Evolutionary conservation across 2,113 vertebrate species (phyloP).

Genomic region (Syngnathoides biaculeatus): DNA sequence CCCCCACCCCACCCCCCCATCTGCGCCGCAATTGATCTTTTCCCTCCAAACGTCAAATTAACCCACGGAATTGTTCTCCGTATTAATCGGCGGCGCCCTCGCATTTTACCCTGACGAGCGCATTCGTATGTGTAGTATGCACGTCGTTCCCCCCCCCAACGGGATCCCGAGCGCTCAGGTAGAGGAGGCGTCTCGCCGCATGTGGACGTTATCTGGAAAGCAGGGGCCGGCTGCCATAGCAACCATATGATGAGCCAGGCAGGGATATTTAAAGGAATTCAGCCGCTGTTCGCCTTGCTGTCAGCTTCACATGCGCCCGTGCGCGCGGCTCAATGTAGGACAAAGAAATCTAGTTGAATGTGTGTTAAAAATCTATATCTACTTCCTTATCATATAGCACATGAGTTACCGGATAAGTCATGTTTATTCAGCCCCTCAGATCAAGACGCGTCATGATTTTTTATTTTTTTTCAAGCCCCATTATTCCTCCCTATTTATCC

Average conservation of each 20-base stretch:
- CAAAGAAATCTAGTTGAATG: slow-evolving; percentile 45
- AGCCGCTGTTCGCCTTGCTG: slow-evolving; percentile 56
- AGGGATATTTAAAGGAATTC: slow-evolving; percentile 75
- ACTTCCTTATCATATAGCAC: not conserved
- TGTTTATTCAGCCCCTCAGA: not conserved
- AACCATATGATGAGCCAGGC: slow-evolving; percentile 73
- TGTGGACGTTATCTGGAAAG: slow-evolving; percentile 67
- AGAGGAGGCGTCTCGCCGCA: slow-evolving; percentile 49
- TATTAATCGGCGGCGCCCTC: not conserved
- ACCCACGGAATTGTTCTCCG: not conserved
- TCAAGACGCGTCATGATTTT: not conserved
- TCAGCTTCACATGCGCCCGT: slow-evolving; percentile 58
- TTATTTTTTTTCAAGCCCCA: not conserved
- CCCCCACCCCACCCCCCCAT: slow-evolving; percentile 60
- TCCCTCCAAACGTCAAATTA: slow-evolving; percentile 15
- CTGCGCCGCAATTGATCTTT: slow-evolving; percentile 55
- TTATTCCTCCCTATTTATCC: slow-evolving; percentile 6
- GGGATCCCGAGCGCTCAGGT: slow-evolving; percentile 58
- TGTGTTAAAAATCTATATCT: slow-evolving; percentile 21
- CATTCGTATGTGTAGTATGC: not conserved
- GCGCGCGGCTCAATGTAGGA: slow-evolving; percentile 42
- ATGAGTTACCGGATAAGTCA: not conserved
- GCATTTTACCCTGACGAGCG: not conserved
- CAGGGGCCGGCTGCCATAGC: slow-evolving; percentile 68
- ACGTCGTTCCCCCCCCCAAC: not conserved